phyloP scores from a whole-genome alignment of 2,113 vertebrate species.

The Eublepharis macularius region DNA sequence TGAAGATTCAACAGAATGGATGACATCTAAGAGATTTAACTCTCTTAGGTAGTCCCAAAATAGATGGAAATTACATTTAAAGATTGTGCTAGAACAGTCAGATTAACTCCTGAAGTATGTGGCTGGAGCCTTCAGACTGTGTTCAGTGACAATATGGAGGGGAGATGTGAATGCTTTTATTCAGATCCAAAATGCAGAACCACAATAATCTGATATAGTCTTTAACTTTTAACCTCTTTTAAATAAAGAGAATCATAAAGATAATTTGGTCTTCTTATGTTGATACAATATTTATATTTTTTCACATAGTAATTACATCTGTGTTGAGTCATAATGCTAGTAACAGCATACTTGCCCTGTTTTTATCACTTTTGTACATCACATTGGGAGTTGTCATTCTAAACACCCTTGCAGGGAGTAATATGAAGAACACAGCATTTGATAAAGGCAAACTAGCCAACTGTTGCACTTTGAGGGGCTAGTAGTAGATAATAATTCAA shows the following conservation, averaged over 20 bases:
- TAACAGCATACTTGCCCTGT: neutral
- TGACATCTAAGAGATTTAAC: neutral
- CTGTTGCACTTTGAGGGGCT: neutral
- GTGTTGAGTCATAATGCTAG: neutral
- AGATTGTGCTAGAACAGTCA: too few species aligned
- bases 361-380: neutral
- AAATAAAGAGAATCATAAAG: neutral
- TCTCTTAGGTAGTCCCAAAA: neutral
- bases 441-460: neutral
- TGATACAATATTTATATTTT: neutral
- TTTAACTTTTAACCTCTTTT: neutral
- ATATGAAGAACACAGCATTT: neutral
- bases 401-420: neutral
- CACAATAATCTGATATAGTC: neutral
- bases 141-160: neutral
- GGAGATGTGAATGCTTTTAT: neutral
- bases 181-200: neutral
- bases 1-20: neutral
- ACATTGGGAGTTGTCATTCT: neutral
- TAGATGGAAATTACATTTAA: neutral
- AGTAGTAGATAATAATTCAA: neutral
- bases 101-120: neutral
- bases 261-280: neutral
- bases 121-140: neutral
- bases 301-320: neutral